These are phyloP conservation scores for Vombatus ursinus DNA, from an alignment of 2,113 vertebrate species.

Conservation along the genomic window DNA sequence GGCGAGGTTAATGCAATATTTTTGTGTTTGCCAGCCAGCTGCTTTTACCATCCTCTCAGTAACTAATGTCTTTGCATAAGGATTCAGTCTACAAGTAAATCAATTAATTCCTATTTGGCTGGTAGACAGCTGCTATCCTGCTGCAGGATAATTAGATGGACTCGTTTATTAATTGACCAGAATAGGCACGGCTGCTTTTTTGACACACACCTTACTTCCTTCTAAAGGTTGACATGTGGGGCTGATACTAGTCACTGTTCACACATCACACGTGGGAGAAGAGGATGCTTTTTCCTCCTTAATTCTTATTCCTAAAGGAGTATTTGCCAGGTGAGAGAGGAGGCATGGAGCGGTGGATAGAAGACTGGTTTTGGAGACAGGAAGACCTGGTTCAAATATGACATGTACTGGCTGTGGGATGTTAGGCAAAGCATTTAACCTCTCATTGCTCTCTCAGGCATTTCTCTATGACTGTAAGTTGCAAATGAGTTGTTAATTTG, in stretches of 20 bases:
- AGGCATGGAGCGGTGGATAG: not conserved
- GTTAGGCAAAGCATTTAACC: not conserved
- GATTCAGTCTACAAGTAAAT: constrained; percentile 73
- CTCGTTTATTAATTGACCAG: constrained; percentile 66
- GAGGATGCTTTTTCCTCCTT: not conserved
- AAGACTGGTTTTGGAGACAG: not conserved
- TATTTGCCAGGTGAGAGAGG: not conserved
- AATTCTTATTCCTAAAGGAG: not conserved
- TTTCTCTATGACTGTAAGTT: not conserved
- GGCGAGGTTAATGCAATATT: constrained; percentile 76
- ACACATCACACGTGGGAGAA: not conserved
- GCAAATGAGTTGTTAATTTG: not conserved
- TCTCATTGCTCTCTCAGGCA: not conserved
- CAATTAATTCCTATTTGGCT: constrained; percentile 78
- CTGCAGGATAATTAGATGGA: constrained; percentile 74
- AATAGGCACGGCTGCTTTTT: constrained; percentile 46
- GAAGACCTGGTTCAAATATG: not conserved
- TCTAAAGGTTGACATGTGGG: not conserved
- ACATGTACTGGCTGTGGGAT: not conserved
- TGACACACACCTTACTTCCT: not conserved
- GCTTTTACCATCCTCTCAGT: constrained; percentile 68
- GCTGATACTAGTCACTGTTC: not conserved
- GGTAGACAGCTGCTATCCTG: constrained; percentile 77
- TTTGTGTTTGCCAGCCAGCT: constrained; percentile 77
- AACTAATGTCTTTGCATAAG: constrained; percentile 75